Base-by-base conservation (phyloP, 1,140 invertebrate species). In the Drosophila setifemur region DNA sequence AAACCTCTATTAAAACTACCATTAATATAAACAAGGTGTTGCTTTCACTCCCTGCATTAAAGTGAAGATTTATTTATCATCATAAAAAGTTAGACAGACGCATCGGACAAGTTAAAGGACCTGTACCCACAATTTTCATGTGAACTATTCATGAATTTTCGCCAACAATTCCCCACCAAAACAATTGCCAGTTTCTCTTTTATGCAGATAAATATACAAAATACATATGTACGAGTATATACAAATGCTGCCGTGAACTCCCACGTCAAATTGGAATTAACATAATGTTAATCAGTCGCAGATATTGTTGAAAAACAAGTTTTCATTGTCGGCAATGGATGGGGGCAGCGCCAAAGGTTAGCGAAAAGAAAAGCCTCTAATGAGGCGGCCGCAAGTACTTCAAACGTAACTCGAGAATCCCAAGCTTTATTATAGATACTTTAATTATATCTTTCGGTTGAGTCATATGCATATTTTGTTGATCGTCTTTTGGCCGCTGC, bases 401-500 rank as follows among this genome's bases (percentile, higher is more conserved):
- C 49, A 37, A 72, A 63, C 29, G 43, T 23, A 70, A 25, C 26
- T 58, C 25, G 25, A 26, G 40, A 70, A 71, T 42, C 58, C 28
- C 21, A 66, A 11, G 21, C 25, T 40, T 47, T 47, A 68, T 40
- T 26, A 33, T 40, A 49, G 31, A 49, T 72, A 21, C 47, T 9
- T 25, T 12, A 29, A 12, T 18, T 19, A 6, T 43, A 26, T 35
- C 26, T 26, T 48, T 19, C 23, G 1, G 53, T 26, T 72, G 67
- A 72, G 54, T 72, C 68, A 70, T 37, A 11, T 54, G 23, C 42
- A 31, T 33, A 44, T 70, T 33, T 70, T 48, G 53, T 40, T 31
- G 57, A 67, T 43, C 67, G 39, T 64, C 53, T 83, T 53, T 54
- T 69, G 73, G 78, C 53, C 63, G 63, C 68, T 83, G 79, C 64